These are phyloP conservation scores for Drosophila diplacantha DNA, from an alignment of 2,888 invertebrate genomes.

Conservation along the genomic window DNA sequence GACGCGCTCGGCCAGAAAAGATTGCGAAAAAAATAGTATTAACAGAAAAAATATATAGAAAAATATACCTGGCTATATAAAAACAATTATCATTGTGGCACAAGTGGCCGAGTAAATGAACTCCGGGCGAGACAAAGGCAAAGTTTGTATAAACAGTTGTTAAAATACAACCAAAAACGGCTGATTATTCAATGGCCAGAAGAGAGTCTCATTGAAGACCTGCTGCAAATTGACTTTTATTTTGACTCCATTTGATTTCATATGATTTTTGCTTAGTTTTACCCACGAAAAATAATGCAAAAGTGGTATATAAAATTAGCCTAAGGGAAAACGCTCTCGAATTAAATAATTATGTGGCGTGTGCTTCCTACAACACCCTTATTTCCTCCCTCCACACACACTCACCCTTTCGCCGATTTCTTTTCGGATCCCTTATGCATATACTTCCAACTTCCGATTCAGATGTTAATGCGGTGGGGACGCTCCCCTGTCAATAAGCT, in stretches of 20 bases:
- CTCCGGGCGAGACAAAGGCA: slow-evolving; percentile 35
- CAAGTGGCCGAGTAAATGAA: slow-evolving; percentile 55
- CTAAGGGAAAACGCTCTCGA: slow-evolving; percentile 1
- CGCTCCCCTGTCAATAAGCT: slow-evolving; percentile 17
- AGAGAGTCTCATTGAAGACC: slow-evolving; percentile 6
- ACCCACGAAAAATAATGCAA: background rate
- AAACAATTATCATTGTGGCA: slow-evolving; percentile 45
- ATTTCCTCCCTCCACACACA: too few species aligned
- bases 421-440: background rate
- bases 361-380: slow-evolving; percentile 15
- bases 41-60: slow-evolving; percentile 28
- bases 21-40: slow-evolving; percentile 47
- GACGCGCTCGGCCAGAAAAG: slow-evolving; percentile 42
- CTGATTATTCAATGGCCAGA: slow-evolving; percentile 28
- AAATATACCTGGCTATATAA: slow-evolving; percentile 26
- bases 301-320: slow-evolving; percentile 6
- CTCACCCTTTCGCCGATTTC: slow-evolving; percentile 10
- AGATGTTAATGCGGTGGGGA: slow-evolving; percentile 16
- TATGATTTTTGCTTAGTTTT: slow-evolving; percentile 1
- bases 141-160: slow-evolving; percentile 45
- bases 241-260: slow-evolving; percentile 4
- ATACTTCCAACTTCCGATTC: slow-evolving; percentile 25
- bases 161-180: slow-evolving; percentile 38
- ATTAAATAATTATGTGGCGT: slow-evolving; percentile 25
- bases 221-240: slow-evolving; percentile 7